Percentiles rank a stretch among this genome's conserved stretches.
phyloP scores from a whole-genome alignment of 2,888 invertebrate species.

The Dicyrtomina minuta region DNA sequence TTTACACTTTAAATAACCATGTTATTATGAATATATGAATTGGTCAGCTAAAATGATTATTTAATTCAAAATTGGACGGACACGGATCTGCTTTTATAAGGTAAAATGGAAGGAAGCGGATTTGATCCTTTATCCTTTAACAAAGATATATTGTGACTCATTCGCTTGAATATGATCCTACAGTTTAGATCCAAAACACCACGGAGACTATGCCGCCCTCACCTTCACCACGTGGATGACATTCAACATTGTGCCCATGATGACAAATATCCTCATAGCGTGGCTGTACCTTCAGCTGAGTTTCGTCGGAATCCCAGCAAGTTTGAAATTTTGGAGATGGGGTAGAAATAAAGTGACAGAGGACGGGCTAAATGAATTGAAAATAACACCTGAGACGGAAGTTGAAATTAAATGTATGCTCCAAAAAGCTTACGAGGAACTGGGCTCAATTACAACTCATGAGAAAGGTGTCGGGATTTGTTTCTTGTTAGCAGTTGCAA shows the following conservation, averaged over 20 bases:
- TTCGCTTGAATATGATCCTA: too few relatives aligned
- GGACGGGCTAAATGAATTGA: too few relatives aligned
- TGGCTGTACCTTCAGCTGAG: constrained; percentile 47
- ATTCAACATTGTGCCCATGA: constrained; percentile 46
- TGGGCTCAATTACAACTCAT: constrained; percentile 61
- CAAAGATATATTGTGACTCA: too few relatives aligned
- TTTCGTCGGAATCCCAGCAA: constrained; percentile 43
- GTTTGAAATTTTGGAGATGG: constrained; percentile 37
- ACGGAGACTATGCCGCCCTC: constrained; percentile 43
- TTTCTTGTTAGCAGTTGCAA: constrained; percentile 74
- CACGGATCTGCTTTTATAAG: too few relatives aligned
- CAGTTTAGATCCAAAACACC: constrained; percentile 46
- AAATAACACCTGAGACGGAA: constrained; percentile 35
- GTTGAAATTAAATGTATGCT: constrained; percentile 39
- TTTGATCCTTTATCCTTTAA: too few relatives aligned
- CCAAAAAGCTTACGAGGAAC: constrained; percentile 35
- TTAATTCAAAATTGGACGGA: too few relatives aligned
- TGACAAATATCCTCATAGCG: constrained; percentile 42
- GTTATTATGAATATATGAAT: too few relatives aligned
- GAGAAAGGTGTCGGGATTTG: constrained; percentile 70
- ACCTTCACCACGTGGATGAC: constrained; percentile 51
- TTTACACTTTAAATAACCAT: too few relatives aligned
- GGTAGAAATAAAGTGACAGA: neutral
- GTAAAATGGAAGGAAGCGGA: too few relatives aligned
- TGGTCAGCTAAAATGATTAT: too few relatives aligned